phyloP scores from a whole-genome alignment of 2,797 vertebrate genomes.

The Cirrhinus molitorella region DNA sequence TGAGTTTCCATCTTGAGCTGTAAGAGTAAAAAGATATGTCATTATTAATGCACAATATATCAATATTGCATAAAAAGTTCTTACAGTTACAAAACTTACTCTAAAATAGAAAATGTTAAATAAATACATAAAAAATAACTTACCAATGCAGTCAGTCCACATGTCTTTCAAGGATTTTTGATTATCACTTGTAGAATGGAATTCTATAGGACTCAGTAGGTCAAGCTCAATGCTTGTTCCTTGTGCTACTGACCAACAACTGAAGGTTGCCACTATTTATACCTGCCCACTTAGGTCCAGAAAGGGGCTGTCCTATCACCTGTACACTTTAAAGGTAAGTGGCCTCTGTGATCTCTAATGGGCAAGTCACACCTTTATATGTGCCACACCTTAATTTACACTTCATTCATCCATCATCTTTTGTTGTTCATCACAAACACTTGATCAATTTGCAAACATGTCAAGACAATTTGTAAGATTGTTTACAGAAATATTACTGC shows the following conservation, averaged over 20 bases:
- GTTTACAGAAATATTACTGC: not conserved
- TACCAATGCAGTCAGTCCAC: slow-evolving; percentile 62
- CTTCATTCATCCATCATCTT: slow-evolving; percentile 39
- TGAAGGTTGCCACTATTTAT: slow-evolving; percentile 54
- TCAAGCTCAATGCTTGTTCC: slow-evolving; percentile 23
- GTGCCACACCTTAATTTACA: slow-evolving; percentile 58
- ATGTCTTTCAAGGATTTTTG: slow-evolving; percentile 44
- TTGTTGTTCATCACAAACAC: slow-evolving; percentile 43
- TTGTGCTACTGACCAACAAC: slow-evolving; percentile 42
- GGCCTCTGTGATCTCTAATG: slow-evolving; percentile 47
- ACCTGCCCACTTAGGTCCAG: slow-evolving; percentile 37
- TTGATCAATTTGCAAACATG: slow-evolving; percentile 24
- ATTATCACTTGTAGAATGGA: slow-evolving; percentile 16
- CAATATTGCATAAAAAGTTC: not conserved
- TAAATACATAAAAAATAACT: slow-evolving; percentile 26
- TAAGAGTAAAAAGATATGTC: not conserved
- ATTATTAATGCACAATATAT: not conserved
- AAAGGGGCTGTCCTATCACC: slow-evolving; percentile 39
- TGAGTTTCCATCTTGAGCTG: slow-evolving; percentile 60
- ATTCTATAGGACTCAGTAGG: not conserved
- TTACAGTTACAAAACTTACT: no score
- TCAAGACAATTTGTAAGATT: slow-evolving; percentile 29
- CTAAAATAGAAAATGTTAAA: no score
- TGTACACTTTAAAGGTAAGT: slow-evolving; percentile 31
- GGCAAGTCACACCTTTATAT: slow-evolving; percentile 48